Evolutionary conservation across 1,140 invertebrate genomes (phyloP), one percentile per base, ranked within the genome.

Genomic region (Heliconius himera): DNA sequence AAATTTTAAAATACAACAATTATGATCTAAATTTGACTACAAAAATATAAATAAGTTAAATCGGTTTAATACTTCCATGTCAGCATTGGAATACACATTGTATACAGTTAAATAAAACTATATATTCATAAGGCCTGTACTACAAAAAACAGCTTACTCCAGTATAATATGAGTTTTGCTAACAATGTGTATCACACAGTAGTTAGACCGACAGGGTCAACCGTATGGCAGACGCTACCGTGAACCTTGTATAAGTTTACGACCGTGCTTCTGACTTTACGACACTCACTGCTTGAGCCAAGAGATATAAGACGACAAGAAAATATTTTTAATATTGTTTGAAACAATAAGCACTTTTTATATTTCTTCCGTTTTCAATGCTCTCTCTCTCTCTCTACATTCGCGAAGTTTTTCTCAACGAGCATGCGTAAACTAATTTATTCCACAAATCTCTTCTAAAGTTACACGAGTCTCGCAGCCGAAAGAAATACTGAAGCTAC

Each of bases 231-330:
- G 38, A 74, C 78, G 76, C 77, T 81, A 77, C 73, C 78, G 77
- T 76, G 79, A 81, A 73, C 76, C 81, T 81, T 74, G 77, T 81
- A 84, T 81, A 85, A 85, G 81, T 85, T 87, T 87, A 87, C 84
- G 85, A 87, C 77, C 79, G 72, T 70, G 73, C 38, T 75, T 74
- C 78, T 51, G 56, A 80, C 81, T 83, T 86, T 85, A 87, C 84
- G 82, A 85, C 84, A 75, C 79, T 82, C 77, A 81, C 82, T 82
- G 72, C 80, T 85, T 79, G 75, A 74, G 81, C 79, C 77, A 77
- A 77, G 74, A 73, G 73, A 82, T 81, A 77, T 78, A 77, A 74
- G 73, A 81, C 38, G 54, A 33, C 75, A 80, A 80, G 74, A 80
- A 66, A 66, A 66, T 16, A 60, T 56, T 73, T 70, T 80, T 80